Evolutionary conservation across 2,113 vertebrate genomes (phyloP).

Genomic region (Macrotis lagotis): DNA sequence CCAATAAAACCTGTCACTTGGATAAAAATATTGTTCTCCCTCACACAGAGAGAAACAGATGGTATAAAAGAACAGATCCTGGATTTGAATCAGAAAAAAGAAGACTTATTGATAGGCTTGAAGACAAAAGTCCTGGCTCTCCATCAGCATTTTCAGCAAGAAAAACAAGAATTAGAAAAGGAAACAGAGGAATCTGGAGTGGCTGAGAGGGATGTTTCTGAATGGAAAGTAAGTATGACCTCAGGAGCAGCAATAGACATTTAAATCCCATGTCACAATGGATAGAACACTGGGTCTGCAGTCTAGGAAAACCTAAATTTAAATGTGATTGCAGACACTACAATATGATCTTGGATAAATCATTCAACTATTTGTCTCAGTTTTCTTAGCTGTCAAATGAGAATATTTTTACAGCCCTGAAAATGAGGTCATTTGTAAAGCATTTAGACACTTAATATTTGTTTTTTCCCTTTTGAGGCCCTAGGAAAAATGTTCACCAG

Average conservation of each 20-base stretch:
- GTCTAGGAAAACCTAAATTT: background rate
- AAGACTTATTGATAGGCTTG: constrained; percentile 77
- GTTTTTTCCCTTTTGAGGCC: background rate
- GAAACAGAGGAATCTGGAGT: constrained; percentile 66
- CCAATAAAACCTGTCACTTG: background rate
- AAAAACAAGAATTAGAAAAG: constrained; percentile 71
- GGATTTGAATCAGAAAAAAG: constrained; percentile 83
- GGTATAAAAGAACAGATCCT: constrained; percentile 80
- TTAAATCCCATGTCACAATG: background rate
- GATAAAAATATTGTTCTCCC: background rate
- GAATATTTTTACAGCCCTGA: background rate
- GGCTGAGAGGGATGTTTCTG: constrained; percentile 52
- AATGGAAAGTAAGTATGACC: constrained; percentile 75
- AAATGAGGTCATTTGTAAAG: background rate
- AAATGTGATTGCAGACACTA: background rate
- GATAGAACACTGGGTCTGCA: background rate
- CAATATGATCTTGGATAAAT: background rate
- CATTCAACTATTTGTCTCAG: background rate
- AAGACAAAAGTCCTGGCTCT: constrained; percentile 81
- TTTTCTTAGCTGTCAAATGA: background rate
- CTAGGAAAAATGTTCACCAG: background rate
- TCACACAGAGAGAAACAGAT: constrained; percentile 79
- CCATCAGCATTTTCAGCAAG: constrained; percentile 77
- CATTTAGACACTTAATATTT: background rate
- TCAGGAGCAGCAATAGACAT: background rate